Conservation (phyloP, 2,113 vertebrate species). For the Cyrtonyx montezumae region DNA sequence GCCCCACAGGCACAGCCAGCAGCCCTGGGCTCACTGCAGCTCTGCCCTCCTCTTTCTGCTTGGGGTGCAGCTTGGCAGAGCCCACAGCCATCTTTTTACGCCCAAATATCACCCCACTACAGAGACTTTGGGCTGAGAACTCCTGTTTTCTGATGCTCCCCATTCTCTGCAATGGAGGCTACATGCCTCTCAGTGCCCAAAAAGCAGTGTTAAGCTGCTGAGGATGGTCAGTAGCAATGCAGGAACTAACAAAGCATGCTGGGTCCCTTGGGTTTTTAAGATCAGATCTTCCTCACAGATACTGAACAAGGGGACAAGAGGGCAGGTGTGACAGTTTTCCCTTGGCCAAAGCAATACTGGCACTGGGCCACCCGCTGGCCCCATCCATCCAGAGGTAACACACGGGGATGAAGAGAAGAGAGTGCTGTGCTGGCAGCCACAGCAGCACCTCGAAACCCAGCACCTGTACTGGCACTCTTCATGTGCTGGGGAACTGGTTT, state of each 20-base stretch:
- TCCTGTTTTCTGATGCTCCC: neutral
- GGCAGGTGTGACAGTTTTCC: neutral
- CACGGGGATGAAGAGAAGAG: neutral
- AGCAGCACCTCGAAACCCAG: neutral
- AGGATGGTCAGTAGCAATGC: neutral
- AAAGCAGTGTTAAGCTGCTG: neutral
- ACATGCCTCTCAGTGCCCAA: neutral
- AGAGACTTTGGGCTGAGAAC: neutral
- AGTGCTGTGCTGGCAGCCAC: neutral
- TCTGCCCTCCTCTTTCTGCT: neutral
- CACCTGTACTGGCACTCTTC: neutral
- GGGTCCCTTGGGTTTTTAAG: neutral
- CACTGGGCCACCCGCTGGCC: neutral
- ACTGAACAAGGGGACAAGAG: neutral
- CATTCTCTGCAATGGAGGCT: neutral
- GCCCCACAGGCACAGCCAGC: neutral
- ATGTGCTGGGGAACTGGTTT: neutral
- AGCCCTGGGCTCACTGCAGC: accelerated
- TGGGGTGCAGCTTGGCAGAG: neutral
- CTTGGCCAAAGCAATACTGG: neutral
- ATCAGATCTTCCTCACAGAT: neutral
- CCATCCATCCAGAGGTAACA: neutral
- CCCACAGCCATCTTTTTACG: neutral
- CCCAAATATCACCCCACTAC: neutral
- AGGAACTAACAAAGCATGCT: neutral